Percentiles rank a stretch among this genome's conserved stretches.
These are phyloP conservation scores for Magallana angulata DNA, from an alignment of 1,140 invertebrate genomes.

Conservation along the genomic window DNA sequence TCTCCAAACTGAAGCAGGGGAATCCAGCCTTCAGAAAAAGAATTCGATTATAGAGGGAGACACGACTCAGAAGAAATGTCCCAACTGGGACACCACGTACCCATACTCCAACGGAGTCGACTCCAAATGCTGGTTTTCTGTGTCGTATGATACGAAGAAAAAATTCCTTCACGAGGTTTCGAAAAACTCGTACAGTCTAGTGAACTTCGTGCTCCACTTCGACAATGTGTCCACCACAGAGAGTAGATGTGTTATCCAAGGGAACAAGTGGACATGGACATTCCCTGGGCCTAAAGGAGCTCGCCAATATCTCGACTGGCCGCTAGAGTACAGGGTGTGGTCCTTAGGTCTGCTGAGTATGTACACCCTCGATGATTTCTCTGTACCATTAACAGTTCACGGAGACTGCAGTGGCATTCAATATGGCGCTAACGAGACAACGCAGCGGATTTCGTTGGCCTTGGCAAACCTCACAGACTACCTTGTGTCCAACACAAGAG, in stretches of 20 bases:
- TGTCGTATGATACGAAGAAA: background rate
- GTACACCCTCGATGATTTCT: background rate
- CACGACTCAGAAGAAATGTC: background rate
- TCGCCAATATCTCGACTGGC: conserved; percentile 48
- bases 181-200: conserved; percentile 24
- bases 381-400: conserved; percentile 37
- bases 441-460: conserved; percentile 35
- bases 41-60: too few relatives aligned
- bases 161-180: conserved; percentile 19
- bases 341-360: conserved; percentile 48
- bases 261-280: conserved; percentile 51
- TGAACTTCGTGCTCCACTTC: conserved; percentile 29
- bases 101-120: conserved; percentile 1
- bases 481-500: background rate
- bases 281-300: conserved; percentile 40
- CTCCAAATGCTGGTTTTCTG: conserved; percentile 6
- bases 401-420: conserved; percentile 30
- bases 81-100: background rate
- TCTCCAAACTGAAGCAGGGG: too few relatives aligned
- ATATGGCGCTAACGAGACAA: conserved; percentile 44
- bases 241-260: conserved; percentile 51
- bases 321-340: conserved; percentile 42
- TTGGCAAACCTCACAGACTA: conserved; percentile 40
- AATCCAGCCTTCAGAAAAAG: too few relatives aligned
- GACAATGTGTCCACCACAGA: background rate